These are phyloP conservation scores for Epicampocera succincta DNA, from an alignment of 2,888 invertebrate genomes.

Conservation along the genomic window DNA sequence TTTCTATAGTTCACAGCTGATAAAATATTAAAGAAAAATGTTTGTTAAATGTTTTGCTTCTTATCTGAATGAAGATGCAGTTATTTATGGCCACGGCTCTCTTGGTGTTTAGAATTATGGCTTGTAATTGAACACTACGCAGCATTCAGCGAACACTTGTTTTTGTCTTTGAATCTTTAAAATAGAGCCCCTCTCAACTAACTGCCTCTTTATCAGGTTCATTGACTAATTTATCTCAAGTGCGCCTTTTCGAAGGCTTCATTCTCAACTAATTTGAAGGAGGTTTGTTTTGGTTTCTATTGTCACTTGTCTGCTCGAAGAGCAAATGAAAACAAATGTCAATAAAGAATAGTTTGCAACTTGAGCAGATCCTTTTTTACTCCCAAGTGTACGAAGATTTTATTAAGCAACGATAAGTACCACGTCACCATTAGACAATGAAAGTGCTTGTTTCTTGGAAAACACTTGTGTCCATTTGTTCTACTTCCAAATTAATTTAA, in stretches of 20 bases:
- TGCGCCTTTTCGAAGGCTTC: not conserved
- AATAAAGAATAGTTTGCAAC: conserved; percentile 70
- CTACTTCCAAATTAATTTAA: not conserved
- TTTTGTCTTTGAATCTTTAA: not conserved
- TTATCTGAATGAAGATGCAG: conserved; percentile 15
- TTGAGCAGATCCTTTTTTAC: conserved; percentile 55
- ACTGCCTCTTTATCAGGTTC: conserved; percentile 23
- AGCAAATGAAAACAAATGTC: conserved; percentile 62
- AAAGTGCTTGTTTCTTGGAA: conserved; percentile 59
- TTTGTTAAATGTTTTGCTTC: not conserved
- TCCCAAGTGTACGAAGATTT: conserved; percentile 1
- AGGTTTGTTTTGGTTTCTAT: conserved; percentile 78
- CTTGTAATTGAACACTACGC: conserved; percentile 14
- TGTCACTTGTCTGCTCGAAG: conserved; percentile 73
- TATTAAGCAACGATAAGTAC: conserved; percentile 45
- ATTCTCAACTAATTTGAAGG: conserved; percentile 69
- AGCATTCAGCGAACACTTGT: conserved; percentile 21
- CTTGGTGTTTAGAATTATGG: not conserved
- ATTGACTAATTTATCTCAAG: conserved; percentile 60
- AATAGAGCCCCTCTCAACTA: not conserved
- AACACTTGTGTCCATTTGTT: conserved; percentile 72
- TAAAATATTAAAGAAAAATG: too few species aligned
- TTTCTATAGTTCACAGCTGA: too few species aligned
- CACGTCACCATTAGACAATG: not conserved
- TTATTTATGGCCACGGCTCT: not conserved